Percentiles rank a stretch among this genome's conserved stretches.
These are phyloP conservation scores for Beroe forskalii DNA, from an alignment of 37 sponge, comb jelly and placozoan species.

Conservation along the genomic window DNA sequence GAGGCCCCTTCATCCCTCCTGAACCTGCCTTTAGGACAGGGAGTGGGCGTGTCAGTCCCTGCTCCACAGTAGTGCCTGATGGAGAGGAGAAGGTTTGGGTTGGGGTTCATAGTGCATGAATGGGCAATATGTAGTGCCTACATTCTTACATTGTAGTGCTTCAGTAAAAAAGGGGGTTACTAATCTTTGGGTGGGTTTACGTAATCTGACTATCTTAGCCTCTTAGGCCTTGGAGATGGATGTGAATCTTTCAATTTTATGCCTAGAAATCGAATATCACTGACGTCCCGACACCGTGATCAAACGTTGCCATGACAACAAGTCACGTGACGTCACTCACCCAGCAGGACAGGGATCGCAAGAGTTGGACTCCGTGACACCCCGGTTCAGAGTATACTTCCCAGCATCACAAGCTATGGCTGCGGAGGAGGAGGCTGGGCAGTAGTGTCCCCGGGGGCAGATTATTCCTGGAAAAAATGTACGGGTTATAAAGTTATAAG, in stretches of 20 bases:
- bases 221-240: too few relatives aligned
- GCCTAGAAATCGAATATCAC: too few relatives aligned
- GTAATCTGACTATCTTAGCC: too few relatives aligned
- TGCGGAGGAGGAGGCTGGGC: neutral
- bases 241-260: too few relatives aligned
- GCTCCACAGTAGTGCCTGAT: conserved; percentile 52
- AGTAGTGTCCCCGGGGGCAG: conserved; percentile 66
- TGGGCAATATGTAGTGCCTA: too few relatives aligned
- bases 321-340: neutral
- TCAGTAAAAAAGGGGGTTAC: too few relatives aligned
- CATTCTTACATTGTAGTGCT: too few relatives aligned
- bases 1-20: neutral
- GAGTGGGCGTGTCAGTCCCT: conserved; percentile 56
- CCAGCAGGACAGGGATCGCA: conserved; percentile 48
- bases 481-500: too few relatives aligned
- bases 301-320: neutral
- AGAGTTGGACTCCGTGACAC: neutral
- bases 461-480: conserved; percentile 33
- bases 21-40: conserved; percentile 57
- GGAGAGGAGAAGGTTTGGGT: neutral
- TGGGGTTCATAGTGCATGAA: neutral
- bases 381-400: conserved; percentile 40
- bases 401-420: conserved; percentile 56
- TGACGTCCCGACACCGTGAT: too few relatives aligned
- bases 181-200: too few relatives aligned